phyloP scores from a whole-genome alignment of 2,888 invertebrate genomes.

The Pseudococcus jackbeardsleyi region DNA sequence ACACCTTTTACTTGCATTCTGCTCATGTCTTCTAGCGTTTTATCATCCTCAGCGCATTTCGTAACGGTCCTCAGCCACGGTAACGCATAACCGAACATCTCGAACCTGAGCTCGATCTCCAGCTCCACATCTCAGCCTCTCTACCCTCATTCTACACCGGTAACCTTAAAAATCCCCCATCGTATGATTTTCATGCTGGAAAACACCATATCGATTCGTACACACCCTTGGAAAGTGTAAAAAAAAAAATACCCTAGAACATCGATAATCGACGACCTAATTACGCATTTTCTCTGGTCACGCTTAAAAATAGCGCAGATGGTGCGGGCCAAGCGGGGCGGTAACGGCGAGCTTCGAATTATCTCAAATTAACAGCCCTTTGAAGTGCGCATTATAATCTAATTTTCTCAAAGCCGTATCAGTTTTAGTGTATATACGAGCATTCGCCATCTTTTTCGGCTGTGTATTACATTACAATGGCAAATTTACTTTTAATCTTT shows the following conservation, averaged over 20 bases:
- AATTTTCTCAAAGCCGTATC: conserved; percentile 51
- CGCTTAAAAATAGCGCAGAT: conserved; percentile 18
- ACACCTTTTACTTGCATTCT: background rate
- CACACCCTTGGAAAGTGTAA: conserved; percentile 28
- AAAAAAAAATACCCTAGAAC: conserved; percentile 24
- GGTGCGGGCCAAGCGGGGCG: background rate
- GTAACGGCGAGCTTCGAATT: conserved; percentile 22
- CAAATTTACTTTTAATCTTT: conserved; percentile 45
- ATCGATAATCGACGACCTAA: conserved; percentile 50
- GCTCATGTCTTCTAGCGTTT: background rate
- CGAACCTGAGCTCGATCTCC: background rate
- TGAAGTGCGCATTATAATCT: conserved; percentile 51
- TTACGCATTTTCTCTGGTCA: conserved; percentile 48
- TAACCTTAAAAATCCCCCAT: background rate
- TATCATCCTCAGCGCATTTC: background rate
- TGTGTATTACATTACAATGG: conserved; percentile 45
- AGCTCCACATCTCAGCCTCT: background rate
- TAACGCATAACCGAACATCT: background rate
- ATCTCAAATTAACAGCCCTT: conserved; percentile 51
- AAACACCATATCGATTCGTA: conserved; percentile 25
- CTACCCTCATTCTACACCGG: background rate
- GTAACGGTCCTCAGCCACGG: background rate
- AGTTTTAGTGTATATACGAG: conserved; percentile 35
- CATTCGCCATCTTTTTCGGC: conserved; percentile 46
- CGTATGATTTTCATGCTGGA: conserved; percentile 9